Percentiles rank a stretch among this genome's conserved stretches.
Conservation (phyloP, 2,113 vertebrate species). For the Pantherophis guttatus region DNA sequence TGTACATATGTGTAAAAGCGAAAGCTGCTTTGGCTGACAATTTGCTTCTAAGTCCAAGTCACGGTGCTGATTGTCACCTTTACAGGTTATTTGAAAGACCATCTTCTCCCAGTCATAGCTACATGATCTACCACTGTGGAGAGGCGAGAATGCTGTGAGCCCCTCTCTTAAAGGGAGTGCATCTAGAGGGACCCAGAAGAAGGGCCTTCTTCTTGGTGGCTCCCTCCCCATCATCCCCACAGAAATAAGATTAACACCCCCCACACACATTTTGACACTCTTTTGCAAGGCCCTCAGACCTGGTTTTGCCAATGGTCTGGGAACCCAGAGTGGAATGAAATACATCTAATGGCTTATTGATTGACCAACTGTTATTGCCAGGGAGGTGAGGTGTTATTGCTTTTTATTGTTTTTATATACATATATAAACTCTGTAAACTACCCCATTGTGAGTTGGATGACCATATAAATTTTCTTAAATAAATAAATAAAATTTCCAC, state of each 20-base stretch:
- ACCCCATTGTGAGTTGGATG: too few relatives aligned
- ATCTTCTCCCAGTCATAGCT: not conserved
- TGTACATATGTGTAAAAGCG: not conserved
- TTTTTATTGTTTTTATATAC: too few relatives aligned
- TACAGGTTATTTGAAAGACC: not conserved
- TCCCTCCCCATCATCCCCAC: not conserved
- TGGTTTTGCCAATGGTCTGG: too few relatives aligned
- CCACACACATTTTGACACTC: not conserved
- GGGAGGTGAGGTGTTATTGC: too few relatives aligned
- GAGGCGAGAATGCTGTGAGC: not conserved
- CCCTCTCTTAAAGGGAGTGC: not conserved
- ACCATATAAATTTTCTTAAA: too few relatives aligned
- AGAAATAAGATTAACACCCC: not conserved
- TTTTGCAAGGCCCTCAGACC: not conserved
- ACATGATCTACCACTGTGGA: not conserved
- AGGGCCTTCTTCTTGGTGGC: not conserved
- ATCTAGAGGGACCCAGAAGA: not conserved
- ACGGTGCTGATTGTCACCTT: not conserved
- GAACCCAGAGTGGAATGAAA: too few relatives aligned
- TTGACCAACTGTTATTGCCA: too few relatives aligned
- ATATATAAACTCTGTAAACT: too few relatives aligned
- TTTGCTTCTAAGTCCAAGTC: not conserved
- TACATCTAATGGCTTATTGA: too few relatives aligned
- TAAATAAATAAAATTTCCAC: too few relatives aligned
- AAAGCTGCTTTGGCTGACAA: not conserved